phyloP scores from a whole-genome alignment of 2,113 vertebrate species.

The Anser brachyrhynchus region DNA sequence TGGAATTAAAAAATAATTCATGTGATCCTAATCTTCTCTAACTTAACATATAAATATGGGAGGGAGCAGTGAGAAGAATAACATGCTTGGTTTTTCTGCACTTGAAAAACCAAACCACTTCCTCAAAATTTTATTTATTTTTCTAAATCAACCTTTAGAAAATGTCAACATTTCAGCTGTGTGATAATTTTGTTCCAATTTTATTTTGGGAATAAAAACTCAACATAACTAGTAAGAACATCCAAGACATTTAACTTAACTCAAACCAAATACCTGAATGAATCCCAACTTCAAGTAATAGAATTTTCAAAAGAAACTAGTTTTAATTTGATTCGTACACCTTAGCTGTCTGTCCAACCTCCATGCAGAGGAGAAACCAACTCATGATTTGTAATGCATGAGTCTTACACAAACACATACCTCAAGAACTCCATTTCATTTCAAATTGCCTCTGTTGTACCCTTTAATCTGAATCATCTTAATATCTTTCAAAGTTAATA shows the following conservation, averaged over 20 bases:
- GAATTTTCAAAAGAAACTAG: background rate
- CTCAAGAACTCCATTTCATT: background rate
- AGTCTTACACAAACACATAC: background rate
- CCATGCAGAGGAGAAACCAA: background rate
- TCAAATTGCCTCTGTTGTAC: background rate
- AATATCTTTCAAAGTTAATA: background rate
- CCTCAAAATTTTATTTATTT: background rate
- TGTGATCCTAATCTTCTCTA: background rate
- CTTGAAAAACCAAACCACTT: background rate
- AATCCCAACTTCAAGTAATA: background rate
- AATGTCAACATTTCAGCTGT: background rate
- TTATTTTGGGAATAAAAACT: background rate
- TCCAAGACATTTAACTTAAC: background rate
- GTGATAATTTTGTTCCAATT: background rate
- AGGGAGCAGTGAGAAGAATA: background rate
- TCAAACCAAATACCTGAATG: background rate
- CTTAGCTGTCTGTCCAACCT: background rate
- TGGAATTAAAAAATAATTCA: background rate
- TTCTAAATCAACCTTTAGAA: background rate
- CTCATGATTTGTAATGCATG: accelerated
- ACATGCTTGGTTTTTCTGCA: background rate
- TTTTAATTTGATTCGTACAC: background rate
- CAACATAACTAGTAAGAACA: background rate
- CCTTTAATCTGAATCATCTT: accelerated
- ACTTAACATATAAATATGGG: background rate